Evolutionary conservation across 2,888 invertebrate species (phyloP).

Genomic region (Cantharis flavilabris): DNA sequence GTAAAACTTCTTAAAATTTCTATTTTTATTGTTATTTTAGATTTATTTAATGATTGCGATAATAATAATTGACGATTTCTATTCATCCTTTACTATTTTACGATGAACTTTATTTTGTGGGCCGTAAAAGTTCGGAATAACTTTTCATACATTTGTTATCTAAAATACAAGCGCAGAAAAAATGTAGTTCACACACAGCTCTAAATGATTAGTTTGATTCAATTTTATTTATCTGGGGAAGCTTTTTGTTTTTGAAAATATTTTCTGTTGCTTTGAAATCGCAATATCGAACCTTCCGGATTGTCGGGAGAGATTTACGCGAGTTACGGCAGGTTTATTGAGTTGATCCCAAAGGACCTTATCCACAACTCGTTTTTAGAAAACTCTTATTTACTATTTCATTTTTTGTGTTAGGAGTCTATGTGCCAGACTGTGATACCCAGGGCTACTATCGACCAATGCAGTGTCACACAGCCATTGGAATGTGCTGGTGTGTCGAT

Average conservation of each 20-base stretch:
- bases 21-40: neutral
- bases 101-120: neutral
- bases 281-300: neutral
- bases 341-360: neutral
- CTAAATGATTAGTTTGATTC: neutral
- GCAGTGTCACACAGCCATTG: constrained; percentile 86
- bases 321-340: neutral
- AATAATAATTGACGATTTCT: neutral
- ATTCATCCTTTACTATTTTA: neutral
- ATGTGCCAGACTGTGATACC: constrained; percentile 82
- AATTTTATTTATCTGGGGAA: neutral
- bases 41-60: neutral
- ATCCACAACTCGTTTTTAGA: neutral
- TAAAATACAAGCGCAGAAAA: neutral
- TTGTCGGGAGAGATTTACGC: neutral
- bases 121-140: neutral
- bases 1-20: constrained; percentile 21
- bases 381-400: neutral
- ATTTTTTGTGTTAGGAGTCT: constrained; percentile 63
- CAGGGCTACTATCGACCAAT: constrained; percentile 85
- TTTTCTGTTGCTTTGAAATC: neutral
- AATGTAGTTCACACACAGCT: neutral
- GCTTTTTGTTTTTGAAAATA: neutral
- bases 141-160: neutral
- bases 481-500: constrained; percentile 93